phyloP scores from a whole-genome alignment of 2,888 invertebrate genomes.

The Tenodera sinensis region DNA sequence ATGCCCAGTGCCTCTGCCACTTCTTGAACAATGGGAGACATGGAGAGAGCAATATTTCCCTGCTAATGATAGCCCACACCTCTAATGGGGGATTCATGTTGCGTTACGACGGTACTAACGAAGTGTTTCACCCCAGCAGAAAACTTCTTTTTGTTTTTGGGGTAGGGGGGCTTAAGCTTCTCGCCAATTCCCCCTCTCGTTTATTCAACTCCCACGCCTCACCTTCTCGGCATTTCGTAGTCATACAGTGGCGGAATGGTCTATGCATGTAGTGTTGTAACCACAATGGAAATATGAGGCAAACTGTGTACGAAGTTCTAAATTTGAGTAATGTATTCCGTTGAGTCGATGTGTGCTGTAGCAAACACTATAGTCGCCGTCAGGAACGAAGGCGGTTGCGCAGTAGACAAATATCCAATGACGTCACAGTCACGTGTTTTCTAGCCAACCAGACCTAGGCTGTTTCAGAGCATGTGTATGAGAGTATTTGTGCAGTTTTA shows the following conservation, averaged over 20 bases:
- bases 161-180: not conserved
- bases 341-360: too few species aligned
- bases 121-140: not conserved
- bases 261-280: not conserved
- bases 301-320: too few species aligned
- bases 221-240: not conserved
- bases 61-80: conserved; percentile 21
- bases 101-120: conserved; percentile 23
- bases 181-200: not conserved
- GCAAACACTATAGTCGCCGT: too few species aligned
- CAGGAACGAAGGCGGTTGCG: too few species aligned
- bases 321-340: too few species aligned
- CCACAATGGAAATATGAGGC: too few species aligned
- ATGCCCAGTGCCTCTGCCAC: not conserved
- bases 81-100: conserved; percentile 27
- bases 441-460: too few species aligned
- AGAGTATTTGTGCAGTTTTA: too few species aligned
- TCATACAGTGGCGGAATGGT: not conserved
- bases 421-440: too few species aligned
- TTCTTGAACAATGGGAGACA: not conserved
- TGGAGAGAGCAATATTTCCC: not conserved
- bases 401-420: too few species aligned
- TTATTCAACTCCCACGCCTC: not conserved
- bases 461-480: too few species aligned
- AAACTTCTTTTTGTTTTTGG: not conserved